Evolutionary conservation across 1,140 invertebrate genomes (phyloP), one percentile per base, ranked within the genome.

Genomic region (Sesamia nonagrioides): DNA sequence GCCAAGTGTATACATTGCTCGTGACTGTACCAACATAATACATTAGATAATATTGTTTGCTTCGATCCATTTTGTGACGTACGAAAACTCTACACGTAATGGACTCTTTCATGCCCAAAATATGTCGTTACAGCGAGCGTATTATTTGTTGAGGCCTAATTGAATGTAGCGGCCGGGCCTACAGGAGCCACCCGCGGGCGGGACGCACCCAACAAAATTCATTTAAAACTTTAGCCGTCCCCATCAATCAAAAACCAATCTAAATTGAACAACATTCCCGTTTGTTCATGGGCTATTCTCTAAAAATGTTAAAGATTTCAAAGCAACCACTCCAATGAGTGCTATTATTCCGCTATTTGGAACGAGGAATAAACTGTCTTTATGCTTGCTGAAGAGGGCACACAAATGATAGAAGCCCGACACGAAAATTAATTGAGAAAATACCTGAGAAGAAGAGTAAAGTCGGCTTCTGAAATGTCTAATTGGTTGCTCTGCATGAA

Each of bases 211-310:
- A 78, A 74, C 63, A 66, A 84, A 88, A 86, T 86, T 88, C 79
- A 86, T 88, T 89, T 86, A 82, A 86, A 90, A 89, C 82, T 88
- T 86, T 82, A 81, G 78, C 77, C 75, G 77, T 80, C 63, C 75
- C 84, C 87, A 87, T 91, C 88, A 86, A 89, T 88, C 88, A 90
- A 87, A 88, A 88, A 84, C 77, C 88, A 90, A 88, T 89, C 83
- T 88, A 88, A 88, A 91, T 86, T 88, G 89, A 78, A 88, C 89
- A 86, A 84, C 85, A 84, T 85, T 84, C 78, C 66, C 71, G 72
- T 84, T 84, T 84, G 75, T 83, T 82, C 63, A 63, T 8, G 48
- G 58, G 42, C 52, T 66, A 81, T 80, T 77, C 74, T 80, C 68
- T 71, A 74, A 80, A 83, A 84, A 80, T 68, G 40, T 75, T 78